phyloP scores from a whole-genome alignment of 2,113 vertebrate genomes.

The Hystrix brachyura region DNA sequence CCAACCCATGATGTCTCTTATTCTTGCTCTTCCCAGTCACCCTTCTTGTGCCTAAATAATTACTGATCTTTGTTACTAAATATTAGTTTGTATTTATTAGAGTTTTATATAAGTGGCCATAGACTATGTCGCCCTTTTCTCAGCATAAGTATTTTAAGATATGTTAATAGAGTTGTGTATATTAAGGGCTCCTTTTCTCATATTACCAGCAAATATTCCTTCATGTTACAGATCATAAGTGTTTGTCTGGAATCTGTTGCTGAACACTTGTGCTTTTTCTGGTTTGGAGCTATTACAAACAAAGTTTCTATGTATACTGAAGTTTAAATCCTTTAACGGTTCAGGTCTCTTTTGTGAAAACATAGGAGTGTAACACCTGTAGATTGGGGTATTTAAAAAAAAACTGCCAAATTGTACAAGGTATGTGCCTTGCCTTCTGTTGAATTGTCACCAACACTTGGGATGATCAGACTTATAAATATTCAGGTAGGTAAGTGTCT shows the following conservation, averaged over 20 bases:
- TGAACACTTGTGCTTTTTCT: background rate
- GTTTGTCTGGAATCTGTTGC: background rate
- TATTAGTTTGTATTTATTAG: background rate
- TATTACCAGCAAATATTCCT: background rate
- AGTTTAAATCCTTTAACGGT: background rate
- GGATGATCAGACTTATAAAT: background rate
- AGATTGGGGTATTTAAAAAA: background rate
- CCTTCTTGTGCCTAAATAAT: background rate
- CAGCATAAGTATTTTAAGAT: conserved; percentile 15
- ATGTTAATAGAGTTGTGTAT: background rate
- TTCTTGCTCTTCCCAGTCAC: background rate
- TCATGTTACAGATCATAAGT: background rate
- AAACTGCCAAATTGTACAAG: background rate
- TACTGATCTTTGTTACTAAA: background rate
- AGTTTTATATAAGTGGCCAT: background rate
- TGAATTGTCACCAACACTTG: background rate
- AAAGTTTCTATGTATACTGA: background rate
- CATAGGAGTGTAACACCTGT: background rate
- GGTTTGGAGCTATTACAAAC: background rate
- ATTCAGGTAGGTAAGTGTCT: background rate
- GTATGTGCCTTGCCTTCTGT: background rate
- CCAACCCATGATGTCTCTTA: background rate
- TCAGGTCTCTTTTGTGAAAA: background rate
- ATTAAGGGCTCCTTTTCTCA: background rate
- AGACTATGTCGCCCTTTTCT: background rate